Percentiles rank a stretch among this genome's conserved stretches.
Conservation (phyloP, 2,113 vertebrate genomes). For the Cichladusa arquata region DNA sequence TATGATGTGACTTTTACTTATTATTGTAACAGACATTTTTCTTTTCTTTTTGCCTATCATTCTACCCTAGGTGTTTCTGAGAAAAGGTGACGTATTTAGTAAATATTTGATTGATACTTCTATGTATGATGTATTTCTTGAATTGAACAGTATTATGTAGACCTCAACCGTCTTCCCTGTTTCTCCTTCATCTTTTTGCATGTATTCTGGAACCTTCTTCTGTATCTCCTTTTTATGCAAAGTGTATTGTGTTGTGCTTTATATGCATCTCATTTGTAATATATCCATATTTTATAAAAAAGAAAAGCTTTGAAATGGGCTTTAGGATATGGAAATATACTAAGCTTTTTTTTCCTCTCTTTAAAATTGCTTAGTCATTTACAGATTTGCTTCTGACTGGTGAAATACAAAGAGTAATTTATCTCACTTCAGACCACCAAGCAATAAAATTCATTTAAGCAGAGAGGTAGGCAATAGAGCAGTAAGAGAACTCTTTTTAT, state of each 20-base stretch:
- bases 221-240: background rate
- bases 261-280: background rate
- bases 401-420: background rate
- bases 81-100: background rate
- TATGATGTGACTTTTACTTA: background rate
- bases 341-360: fast-evolving
- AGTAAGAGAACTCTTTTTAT: background rate
- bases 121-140: background rate
- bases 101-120: background rate
- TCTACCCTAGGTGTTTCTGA: background rate
- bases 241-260: background rate
- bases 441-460: background rate
- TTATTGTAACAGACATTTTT: background rate
- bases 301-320: background rate
- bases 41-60: background rate
- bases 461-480: background rate
- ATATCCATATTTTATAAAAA: background rate
- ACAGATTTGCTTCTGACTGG: background rate
- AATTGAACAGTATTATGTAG: background rate
- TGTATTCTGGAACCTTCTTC: background rate
- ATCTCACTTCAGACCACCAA: background rate
- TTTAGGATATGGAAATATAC: background rate
- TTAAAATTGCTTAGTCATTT: background rate
- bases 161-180: background rate
- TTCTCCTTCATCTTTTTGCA: background rate